phyloP scores from a whole-genome alignment of 2,113 vertebrate genomes.

The Marmota monax region DNA sequence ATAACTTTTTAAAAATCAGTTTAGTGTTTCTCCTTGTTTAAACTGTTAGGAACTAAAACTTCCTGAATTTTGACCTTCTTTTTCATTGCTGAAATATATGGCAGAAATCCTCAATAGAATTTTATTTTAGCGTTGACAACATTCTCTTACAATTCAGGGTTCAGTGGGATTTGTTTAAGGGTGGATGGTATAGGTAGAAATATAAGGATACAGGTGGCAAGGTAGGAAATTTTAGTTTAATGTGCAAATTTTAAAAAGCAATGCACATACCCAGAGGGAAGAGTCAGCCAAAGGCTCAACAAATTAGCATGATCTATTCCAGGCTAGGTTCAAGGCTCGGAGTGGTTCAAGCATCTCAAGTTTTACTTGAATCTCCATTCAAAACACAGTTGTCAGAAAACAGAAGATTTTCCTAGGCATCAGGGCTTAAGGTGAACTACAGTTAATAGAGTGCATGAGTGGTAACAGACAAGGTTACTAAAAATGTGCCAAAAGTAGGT shows the following conservation, averaged over 20 bases:
- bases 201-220: background rate
- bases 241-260: background rate
- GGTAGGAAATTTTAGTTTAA: background rate
- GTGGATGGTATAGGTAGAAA: background rate
- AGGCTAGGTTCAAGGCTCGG: background rate
- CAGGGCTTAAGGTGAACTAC: background rate
- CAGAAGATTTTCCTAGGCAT: background rate
- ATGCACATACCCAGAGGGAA: background rate
- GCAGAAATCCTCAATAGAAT: background rate
- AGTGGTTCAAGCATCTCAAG: background rate
- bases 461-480: background rate
- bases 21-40: conserved; percentile 19
- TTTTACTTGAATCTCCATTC: background rate
- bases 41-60: background rate
- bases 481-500: background rate
- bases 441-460: background rate
- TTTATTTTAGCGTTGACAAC: background rate
- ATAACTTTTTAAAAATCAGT: background rate
- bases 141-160: background rate
- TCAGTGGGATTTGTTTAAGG: background rate
- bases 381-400: background rate
- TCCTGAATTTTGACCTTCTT: conserved; percentile 27
- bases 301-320: background rate
- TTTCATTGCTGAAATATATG: background rate
- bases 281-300: background rate